Conservation (phyloP, 2,888 invertebrate genomes). For the Eristalinus sepulchralis region DNA sequence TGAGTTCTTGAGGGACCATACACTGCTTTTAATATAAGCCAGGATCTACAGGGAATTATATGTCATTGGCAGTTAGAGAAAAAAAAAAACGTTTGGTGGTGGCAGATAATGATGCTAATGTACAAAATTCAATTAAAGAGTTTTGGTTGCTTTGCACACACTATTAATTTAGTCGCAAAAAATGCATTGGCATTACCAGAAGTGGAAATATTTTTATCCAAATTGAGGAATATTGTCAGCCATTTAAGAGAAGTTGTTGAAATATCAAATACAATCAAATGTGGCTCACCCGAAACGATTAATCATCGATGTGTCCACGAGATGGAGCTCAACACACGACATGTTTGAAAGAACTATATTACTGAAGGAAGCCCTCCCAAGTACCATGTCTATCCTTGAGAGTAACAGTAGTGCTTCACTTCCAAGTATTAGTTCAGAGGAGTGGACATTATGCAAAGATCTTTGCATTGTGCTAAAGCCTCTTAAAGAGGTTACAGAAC, state of each 20-base stretch:
- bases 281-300: constrained; percentile 5
- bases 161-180: neutral
- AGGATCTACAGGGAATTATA: neutral
- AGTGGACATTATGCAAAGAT: constrained; percentile 1
- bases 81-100: constrained; percentile 1
- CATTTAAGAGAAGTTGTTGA: constrained; percentile 14
- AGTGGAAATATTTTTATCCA: neutral
- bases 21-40: constrained; percentile 2
- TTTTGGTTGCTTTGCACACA: neutral
- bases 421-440: neutral
- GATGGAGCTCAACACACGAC: constrained; percentile 5
- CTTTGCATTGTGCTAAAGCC: constrained; percentile 16
- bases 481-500: constrained; percentile 15
- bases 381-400: neutral
- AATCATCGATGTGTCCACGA: constrained; percentile 15
- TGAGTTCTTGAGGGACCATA: constrained; percentile 4
- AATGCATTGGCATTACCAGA: constrained; percentile 2
- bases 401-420: constrained; percentile 2
- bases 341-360: constrained; percentile 19
- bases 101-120: neutral
- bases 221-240: neutral
- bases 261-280: neutral
- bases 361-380: constrained; percentile 1
- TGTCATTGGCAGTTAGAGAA: neutral
- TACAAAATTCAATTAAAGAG: neutral